Percentiles rank a stretch among this genome's conserved stretches.
Evolutionary conservation across 2,797 vertebrate species (phyloP).

Genomic region (Lepus townsendii): DNA sequence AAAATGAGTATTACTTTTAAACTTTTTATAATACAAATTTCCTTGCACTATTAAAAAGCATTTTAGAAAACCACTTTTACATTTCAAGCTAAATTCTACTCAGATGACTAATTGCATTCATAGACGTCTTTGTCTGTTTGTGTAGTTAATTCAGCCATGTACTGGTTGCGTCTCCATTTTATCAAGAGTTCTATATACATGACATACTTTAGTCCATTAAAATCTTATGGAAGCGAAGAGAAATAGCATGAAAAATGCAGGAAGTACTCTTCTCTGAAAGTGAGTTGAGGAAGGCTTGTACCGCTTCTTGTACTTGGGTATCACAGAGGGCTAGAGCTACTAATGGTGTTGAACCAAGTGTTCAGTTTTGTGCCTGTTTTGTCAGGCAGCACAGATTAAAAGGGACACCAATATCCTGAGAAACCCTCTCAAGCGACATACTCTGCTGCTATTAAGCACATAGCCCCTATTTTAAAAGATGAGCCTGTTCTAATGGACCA

Average conservation of each 20-base stretch:
- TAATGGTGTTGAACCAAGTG: slow-evolving; percentile 61
- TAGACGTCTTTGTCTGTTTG: background rate
- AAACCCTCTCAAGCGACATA: background rate
- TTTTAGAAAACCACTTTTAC: slow-evolving; percentile 64
- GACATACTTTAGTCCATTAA: slow-evolving; percentile 66
- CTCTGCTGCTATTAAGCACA: background rate
- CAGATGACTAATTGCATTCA: slow-evolving; percentile 51
- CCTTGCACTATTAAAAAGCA: slow-evolving; percentile 52
- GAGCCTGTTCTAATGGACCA: background rate
- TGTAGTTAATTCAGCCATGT: background rate
- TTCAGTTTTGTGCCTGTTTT: slow-evolving; percentile 26
- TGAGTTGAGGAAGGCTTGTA: background rate
- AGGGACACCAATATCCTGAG: slow-evolving; percentile 14
- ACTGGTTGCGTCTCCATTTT: slow-evolving; percentile 12
- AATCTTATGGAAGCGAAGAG: slow-evolving; percentile 60
- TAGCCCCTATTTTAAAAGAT: slow-evolving; percentile 69
- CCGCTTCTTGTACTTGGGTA: slow-evolving; percentile 46
- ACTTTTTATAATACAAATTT: slow-evolving; percentile 45
- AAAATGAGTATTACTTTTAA: slow-evolving; percentile 50
- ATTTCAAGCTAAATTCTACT: slow-evolving; percentile 56
- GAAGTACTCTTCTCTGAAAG: slow-evolving; percentile 58
- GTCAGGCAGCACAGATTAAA: slow-evolving; percentile 67
- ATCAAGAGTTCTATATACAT: slow-evolving; percentile 5
- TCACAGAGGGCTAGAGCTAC: background rate
- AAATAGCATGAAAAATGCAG: slow-evolving; percentile 74